Base-by-base conservation (phyloP, 2,797 vertebrate species). In the Cichlasoma orientale region DNA sequence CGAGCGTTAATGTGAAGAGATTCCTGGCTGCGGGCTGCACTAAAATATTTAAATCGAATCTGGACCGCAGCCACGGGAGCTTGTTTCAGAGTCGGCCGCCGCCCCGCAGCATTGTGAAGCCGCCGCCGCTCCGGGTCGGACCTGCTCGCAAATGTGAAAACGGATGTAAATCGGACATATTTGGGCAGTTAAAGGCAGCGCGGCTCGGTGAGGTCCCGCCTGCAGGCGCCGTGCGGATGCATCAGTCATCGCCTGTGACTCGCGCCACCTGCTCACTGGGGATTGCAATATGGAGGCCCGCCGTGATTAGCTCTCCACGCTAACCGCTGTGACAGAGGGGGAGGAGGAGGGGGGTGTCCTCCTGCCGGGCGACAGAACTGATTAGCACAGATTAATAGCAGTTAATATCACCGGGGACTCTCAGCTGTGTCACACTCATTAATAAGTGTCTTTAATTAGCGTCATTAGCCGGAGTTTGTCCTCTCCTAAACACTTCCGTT, bases 381-480 rank as follows among this genome's bases (percentile, higher is more conserved):
- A 93, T 94, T 93, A 92, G 82, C 21, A 74, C 70, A 90, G 93
- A 94, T 94, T 93, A 93, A 95, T 93, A 89, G 89, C 56, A 29
- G 92, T 85, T 93, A 82, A 89, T 89, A 86, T 88, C 91, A 80
- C 44, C 38, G 11, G 88, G 91, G 91, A 93, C 88, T 78, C 74
- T 84, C 79, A 70, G 47, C 63, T 54, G 82, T 88, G 86, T 89
- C 85, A 68, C 84, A 59, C 88, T 92, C 93, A 88, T 94, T 93
- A 94, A 86, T 93, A 90, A 91, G 82, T 85, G 86, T 69, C 82
- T 90, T 91, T 92, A 94, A 95, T 94, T 90, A 93, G 61, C 41
- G 54, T 90, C 91, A 90, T 94, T 95, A 92, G 90, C 93, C 86
- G 2, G 78, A 90, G 92, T 90, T 92, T 93, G 91, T 95, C 90